These are phyloP conservation scores for Plagodis dolabraria DNA, from an alignment of 2,888 invertebrate species.

Conservation along the genomic window DNA sequence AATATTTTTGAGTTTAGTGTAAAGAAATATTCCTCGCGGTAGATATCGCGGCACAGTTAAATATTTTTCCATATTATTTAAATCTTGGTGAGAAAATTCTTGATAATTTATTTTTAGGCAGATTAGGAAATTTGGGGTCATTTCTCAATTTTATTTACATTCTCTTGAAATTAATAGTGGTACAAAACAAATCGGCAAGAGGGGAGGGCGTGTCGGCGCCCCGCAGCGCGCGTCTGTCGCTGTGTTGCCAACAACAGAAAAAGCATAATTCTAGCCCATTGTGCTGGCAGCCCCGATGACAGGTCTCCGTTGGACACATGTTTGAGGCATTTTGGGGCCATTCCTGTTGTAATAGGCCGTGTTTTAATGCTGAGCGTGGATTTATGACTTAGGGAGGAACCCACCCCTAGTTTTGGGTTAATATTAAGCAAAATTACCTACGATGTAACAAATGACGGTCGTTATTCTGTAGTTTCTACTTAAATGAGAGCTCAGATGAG, in stretches of 20 bases:
- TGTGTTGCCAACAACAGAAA: constrained; percentile 78
- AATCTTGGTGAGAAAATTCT: too few species aligned
- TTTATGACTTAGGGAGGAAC: constrained; percentile 68
- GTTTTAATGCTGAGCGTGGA: constrained; percentile 76
- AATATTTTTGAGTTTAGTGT: too few species aligned
- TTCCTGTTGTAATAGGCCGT: constrained; percentile 79
- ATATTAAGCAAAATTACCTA: constrained; percentile 61
- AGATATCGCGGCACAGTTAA: too few species aligned
- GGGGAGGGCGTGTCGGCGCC: constrained; percentile 75
- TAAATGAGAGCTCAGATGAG: too few species aligned
- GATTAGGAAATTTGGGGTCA: background rate
- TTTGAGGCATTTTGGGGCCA: constrained; percentile 82
- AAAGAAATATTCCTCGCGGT: too few species aligned
- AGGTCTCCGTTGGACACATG: constrained; percentile 83
- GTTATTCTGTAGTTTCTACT: constrained; percentile 13
- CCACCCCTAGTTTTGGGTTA: constrained; percentile 59
- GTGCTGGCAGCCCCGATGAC: constrained; percentile 81
- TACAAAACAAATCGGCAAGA: constrained; percentile 79
- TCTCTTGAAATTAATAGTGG: constrained; percentile 69
- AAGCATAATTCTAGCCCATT: constrained; percentile 76
- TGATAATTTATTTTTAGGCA: too few species aligned
- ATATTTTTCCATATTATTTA: too few species aligned
- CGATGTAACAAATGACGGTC: constrained; percentile 38
- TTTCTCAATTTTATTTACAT: constrained; percentile 35
- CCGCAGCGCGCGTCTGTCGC: constrained; percentile 82